phyloP scores from a whole-genome alignment of 2,113 vertebrate species.

The Apistogramma diplotaenia region DNA sequence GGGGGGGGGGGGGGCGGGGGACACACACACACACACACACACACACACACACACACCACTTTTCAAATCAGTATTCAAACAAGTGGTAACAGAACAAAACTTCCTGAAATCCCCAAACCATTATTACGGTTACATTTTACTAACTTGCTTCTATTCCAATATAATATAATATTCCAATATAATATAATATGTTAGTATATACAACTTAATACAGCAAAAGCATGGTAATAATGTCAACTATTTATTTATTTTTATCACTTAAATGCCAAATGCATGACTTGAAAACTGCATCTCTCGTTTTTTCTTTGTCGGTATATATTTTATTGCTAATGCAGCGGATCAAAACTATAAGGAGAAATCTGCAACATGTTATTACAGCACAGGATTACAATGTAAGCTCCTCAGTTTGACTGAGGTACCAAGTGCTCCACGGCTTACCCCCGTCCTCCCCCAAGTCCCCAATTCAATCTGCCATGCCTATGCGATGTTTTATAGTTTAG shows the following conservation, averaged over 20 bases:
- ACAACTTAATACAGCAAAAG: not conserved
- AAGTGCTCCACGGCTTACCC: slow-evolving; percentile 15
- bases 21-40: not conserved
- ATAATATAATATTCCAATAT: too few relatives aligned
- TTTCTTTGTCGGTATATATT: not conserved
- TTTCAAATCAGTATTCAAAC: slow-evolving; percentile 49
- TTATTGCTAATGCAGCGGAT: not conserved
- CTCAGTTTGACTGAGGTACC: slow-evolving; percentile 33
- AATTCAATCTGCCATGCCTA: not conserved
- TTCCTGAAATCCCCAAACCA: not conserved
- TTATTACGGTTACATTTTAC: not conserved
- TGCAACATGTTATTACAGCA: slow-evolving; percentile 46
- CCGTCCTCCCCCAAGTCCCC: not conserved
- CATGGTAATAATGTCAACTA: not conserved
- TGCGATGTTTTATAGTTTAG: not conserved
- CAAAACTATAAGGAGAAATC: slow-evolving; percentile 13
- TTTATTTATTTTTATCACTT: not conserved
- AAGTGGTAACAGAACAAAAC: slow-evolving; percentile 41
- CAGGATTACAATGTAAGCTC: slow-evolving; percentile 51
- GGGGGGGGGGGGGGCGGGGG: too few relatives aligned
- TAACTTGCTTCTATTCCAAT: not conserved
- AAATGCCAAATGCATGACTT: not conserved
- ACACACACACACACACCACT: slow-evolving; percentile 29
- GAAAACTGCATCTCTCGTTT: not conserved
- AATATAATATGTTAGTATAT: too few relatives aligned